Percentiles rank a stretch among this genome's conserved stretches.
phyloP scores from a whole-genome alignment of 2,113 vertebrate species.

The Syngnathus scovelli region DNA sequence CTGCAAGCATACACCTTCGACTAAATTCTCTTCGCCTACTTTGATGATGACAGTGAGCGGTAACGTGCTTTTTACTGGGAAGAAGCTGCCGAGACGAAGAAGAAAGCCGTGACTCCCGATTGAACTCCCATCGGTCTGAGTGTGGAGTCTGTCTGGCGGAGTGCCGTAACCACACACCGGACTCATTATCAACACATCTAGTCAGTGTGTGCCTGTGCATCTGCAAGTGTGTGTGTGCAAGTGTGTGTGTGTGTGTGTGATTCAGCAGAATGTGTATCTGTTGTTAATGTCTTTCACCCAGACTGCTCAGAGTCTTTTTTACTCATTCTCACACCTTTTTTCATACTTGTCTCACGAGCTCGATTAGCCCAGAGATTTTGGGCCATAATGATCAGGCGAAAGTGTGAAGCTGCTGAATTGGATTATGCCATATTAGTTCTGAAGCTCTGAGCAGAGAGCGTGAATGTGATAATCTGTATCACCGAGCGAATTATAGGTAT shows the following conservation, averaged over 20 bases:
- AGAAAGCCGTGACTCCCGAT: constrained; percentile 54
- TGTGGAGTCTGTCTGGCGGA: constrained; percentile 50
- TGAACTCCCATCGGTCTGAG: constrained; percentile 62
- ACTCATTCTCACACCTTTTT: constrained; percentile 37
- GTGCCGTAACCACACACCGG: constrained; percentile 52
- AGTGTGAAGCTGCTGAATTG: constrained; percentile 26
- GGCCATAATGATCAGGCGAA: constrained; percentile 34
- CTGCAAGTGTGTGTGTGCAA: constrained; percentile 10
- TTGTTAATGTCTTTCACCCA: constrained; percentile 34
- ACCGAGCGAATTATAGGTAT: constrained; percentile 2
- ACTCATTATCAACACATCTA: constrained; percentile 60
- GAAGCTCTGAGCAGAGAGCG: constrained; percentile 16
- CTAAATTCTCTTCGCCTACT: constrained; percentile 30
- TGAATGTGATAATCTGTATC: constrained; percentile 17
- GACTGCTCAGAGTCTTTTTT: constrained; percentile 26
- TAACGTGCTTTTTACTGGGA: constrained; percentile 43
- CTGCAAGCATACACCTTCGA: constrained; percentile 12
- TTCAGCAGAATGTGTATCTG: constrained; percentile 24
- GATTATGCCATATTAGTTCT: constrained; percentile 25
- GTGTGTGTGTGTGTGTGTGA: constrained; percentile 8
- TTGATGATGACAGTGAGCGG: constrained; percentile 51
- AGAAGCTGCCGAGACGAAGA: constrained; percentile 38
- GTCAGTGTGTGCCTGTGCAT: constrained; percentile 24
- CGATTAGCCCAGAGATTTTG: constrained; percentile 18
- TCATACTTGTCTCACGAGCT: constrained; percentile 15